A percentile compares a stretch with the other conserved stretches of the same genome.
These are phyloP conservation scores for Idris sp. DNA, from an alignment of 1,140 invertebrate species.

Conservation along the genomic window DNA sequence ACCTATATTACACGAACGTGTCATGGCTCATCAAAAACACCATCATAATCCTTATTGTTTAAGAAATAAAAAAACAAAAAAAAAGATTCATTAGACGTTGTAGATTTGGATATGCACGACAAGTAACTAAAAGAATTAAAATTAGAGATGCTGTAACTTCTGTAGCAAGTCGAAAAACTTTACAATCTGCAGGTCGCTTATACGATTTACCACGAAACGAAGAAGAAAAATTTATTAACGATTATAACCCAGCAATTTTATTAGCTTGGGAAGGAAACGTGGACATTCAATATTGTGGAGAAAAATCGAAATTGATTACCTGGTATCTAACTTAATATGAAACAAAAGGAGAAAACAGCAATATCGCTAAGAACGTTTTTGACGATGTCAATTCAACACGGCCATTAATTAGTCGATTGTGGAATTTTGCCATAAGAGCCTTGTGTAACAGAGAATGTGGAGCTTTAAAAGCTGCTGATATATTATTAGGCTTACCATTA, in stretches of 20 bases:
- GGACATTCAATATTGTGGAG: too few species aligned
- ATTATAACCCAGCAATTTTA: too few species aligned
- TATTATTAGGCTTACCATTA: conserved; percentile 54
- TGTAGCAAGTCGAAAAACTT: not conserved
- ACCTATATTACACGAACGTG: not conserved
- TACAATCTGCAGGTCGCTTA: not conserved
- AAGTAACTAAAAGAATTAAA: not conserved
- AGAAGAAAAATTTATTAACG: conserved; percentile 14
- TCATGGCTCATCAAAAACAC: not conserved
- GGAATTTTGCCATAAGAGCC: too few species aligned
- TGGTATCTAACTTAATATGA: conserved; percentile 55
- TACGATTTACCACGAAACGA: not conserved
- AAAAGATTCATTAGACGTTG: not conserved
- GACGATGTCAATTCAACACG: conserved; percentile 21
- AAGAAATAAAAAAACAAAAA: not conserved
- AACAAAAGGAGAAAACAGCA: conserved; percentile 25
- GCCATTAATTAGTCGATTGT: conserved; percentile 28
- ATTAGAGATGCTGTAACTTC: not conserved
- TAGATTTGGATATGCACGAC: not conserved
- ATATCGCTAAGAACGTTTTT: conserved; percentile 6
- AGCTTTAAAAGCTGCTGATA: too few species aligned
- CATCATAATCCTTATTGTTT: not conserved
- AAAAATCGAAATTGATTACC: too few species aligned
- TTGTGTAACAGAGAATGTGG: too few species aligned
- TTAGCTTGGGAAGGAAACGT: too few species aligned